A percentile compares a stretch with the other conserved stretches of the same genome.
Evolutionary conservation across 2,888 invertebrate species (phyloP).

Genomic region (Stenodera caucasica): DNA sequence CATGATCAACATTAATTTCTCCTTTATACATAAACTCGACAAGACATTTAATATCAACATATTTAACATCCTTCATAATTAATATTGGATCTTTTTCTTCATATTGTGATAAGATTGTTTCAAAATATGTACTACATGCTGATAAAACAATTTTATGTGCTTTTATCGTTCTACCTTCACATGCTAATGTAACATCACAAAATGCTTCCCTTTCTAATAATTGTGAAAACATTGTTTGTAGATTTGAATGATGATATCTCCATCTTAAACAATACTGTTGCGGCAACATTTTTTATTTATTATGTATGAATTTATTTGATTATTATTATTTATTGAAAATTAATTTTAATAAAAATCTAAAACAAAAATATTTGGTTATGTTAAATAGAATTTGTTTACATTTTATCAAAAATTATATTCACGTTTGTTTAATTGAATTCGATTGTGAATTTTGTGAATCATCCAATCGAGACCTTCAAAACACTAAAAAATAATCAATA

Average conservation of each 20-base stretch:
- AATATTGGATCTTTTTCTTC: constrained; percentile 80
- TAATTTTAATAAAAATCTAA: background rate
- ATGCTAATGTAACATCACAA: constrained; percentile 88
- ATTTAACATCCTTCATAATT: constrained; percentile 88
- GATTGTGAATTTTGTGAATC: constrained; percentile 43
- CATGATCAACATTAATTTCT: constrained; percentile 93
- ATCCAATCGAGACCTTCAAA: constrained; percentile 48
- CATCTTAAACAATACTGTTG: constrained; percentile 91
- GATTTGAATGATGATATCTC: constrained; percentile 91
- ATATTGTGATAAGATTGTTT: constrained; percentile 80
- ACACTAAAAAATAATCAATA: constrained; percentile 54
- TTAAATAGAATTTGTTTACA: constrained; percentile 20
- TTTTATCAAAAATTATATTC: constrained; percentile 18
- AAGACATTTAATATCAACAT: constrained; percentile 84
- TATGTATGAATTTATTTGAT: constrained; percentile 25
- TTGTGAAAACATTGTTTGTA: constrained; percentile 88
- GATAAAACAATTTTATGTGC: constrained; percentile 87
- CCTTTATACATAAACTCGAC: constrained; percentile 96
- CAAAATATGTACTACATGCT: constrained; percentile 91
- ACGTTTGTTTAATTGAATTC: constrained; percentile 27
- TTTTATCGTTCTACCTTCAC: constrained; percentile 76
- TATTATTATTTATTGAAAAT: background rate
- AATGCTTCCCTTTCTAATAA: constrained; percentile 84
- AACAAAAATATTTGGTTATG: constrained; percentile 34
- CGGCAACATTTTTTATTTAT: constrained; percentile 66